Percentiles rank a stretch among this genome's conserved stretches.
phyloP scores from a whole-genome alignment of 2,888 invertebrate species.

The Habrosyne pyritoides region DNA sequence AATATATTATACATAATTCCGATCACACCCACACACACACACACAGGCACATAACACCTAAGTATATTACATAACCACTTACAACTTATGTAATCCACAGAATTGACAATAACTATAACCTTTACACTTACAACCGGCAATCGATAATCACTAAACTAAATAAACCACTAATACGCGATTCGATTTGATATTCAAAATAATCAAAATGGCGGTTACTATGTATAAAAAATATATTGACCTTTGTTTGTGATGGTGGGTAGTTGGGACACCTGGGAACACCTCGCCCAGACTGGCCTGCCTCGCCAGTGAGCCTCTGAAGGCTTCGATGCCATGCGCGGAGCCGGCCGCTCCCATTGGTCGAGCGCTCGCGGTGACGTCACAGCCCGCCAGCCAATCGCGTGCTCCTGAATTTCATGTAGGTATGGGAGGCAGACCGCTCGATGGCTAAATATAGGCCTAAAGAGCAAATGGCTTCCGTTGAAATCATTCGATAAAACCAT shows the following conservation, averaged over 20 bases:
- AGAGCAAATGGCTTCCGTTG: neutral
- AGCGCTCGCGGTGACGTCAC: constrained; percentile 67
- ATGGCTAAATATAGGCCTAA: constrained; percentile 77
- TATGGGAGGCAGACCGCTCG: constrained; percentile 67
- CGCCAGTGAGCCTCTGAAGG: constrained; percentile 54
- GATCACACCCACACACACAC: neutral
- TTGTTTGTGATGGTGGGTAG: constrained; percentile 61
- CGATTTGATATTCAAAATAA: constrained; percentile 34
- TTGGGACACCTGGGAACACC: constrained; percentile 78
- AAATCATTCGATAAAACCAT: neutral
- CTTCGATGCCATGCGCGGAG: constrained; percentile 67
- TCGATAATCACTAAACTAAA: constrained; percentile 19
- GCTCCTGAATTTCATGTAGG: constrained; percentile 76
- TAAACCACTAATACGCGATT: constrained; percentile 19
- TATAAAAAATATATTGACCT: constrained; percentile 64
- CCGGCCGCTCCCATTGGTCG: constrained; percentile 62
- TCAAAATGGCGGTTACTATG: constrained; percentile 46
- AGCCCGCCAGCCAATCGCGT: constrained; percentile 55
- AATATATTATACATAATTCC: neutral
- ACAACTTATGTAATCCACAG: neutral
- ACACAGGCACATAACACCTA: no score
- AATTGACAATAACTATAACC: constrained; percentile 6
- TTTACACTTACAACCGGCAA: neutral
- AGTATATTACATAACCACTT: neutral
- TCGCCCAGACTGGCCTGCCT: constrained; percentile 72